phyloP scores from a whole-genome alignment of 2,888 invertebrate species.

The Plemyria rubiginata region DNA sequence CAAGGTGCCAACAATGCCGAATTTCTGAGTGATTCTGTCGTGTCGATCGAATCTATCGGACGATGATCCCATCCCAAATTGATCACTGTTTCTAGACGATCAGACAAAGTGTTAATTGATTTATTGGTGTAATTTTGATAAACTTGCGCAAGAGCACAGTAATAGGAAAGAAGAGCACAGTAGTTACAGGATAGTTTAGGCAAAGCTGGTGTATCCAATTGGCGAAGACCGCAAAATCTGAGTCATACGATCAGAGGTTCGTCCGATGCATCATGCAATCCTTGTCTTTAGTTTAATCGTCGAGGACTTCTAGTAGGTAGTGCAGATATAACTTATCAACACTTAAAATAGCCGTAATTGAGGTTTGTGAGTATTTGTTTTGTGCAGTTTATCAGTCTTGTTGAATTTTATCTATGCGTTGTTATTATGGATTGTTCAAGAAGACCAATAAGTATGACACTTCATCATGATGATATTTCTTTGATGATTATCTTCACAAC shows the following conservation, averaged over 20 bases:
- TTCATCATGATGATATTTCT: background rate
- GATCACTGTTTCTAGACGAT: slow-evolving; percentile 5
- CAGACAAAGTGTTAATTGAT: background rate
- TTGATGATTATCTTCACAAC: too few species aligned
- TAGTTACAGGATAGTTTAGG: too few species aligned
- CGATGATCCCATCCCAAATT: slow-evolving; percentile 28
- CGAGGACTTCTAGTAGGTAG: background rate
- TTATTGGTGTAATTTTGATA: background rate
- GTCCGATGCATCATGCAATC: too few species aligned
- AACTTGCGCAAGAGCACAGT: background rate
- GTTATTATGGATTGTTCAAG: background rate
- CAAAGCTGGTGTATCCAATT: too few species aligned
- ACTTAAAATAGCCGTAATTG: background rate
- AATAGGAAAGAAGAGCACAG: too few species aligned
- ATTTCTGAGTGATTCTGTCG: slow-evolving; percentile 16
- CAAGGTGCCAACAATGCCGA: slow-evolving; percentile 29
- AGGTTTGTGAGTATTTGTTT: background rate
- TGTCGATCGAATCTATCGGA: slow-evolving; percentile 28
- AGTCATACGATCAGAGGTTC: too few species aligned
- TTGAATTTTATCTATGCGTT: background rate
- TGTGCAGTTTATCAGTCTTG: background rate
- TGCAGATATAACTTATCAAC: background rate
- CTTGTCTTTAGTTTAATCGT: background rate
- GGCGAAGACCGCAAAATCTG: too few species aligned
- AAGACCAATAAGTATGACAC: background rate